Evolutionary conservation across 2,888 invertebrate species (phyloP), one percentile per base, ranked within the genome.

Genomic region (Hirtodrosophila confusa): DNA sequence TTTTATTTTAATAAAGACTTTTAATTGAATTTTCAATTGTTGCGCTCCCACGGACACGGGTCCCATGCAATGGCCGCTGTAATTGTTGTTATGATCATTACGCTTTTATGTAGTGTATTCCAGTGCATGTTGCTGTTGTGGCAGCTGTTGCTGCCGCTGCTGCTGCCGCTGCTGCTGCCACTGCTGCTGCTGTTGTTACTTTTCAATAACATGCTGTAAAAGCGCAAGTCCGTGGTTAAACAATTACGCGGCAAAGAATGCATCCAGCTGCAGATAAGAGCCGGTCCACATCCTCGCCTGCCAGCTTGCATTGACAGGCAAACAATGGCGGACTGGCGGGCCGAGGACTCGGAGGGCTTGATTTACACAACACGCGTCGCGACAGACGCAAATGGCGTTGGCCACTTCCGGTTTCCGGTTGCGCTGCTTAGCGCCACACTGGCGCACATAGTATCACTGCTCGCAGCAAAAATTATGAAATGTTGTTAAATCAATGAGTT

Each of bases 11-110:
- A 88, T 88, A 88, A 86, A 88, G 88, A 84, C 85, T 88, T 86
- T 86, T 86, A 86, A 86, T 86, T 86, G 85, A 86, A 86, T 88
- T 86, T 86, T 88, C 88, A 88, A 86, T 86, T 86, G 85, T 86
- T 88, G 84, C 78, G 60, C 78, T 37, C 62, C 9, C 17, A 17
- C 17, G 17, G 17, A 17, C 17, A 17, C 17, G 17, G 17, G 17
- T 17, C 17, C 17, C 17, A 17, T 65, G 56, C 29, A 12, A 47
- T 27, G 65, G 60, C 24, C 62, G 54, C 24, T 70, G 71, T 75
- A 65, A 69, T 67, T 82, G 76, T 71, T 72, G 70, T 64, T 72
- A 83, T 79, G 75, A 84, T 86, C 78, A 84, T 80, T 70, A 84
- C 72, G 63, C 60, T 70, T 75, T 78, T 68, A 80, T 78, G 64